Evolutionary conservation across 2,113 vertebrate genomes (phyloP), one percentile per base, ranked within the genome.

Genomic region (Chloebia gouldiae): DNA sequence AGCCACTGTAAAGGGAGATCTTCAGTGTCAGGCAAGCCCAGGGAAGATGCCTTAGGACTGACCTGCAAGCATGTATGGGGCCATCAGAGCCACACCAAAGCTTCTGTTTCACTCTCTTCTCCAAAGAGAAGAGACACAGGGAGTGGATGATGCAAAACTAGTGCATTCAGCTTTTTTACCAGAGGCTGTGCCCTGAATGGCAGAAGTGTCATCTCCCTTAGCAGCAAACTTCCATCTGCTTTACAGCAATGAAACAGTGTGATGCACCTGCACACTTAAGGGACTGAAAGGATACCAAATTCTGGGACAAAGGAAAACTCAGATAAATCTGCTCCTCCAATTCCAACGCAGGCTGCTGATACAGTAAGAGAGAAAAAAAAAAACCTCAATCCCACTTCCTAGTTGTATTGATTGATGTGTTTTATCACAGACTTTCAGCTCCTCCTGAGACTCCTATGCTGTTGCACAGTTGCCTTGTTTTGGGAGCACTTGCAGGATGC

Each of bases 11-110:
- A 65, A 63, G 0, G 1, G 45, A 80, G 39, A 31, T 10, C 20
- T 57, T 33, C 35, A 65, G 37, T 3, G 0, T 9, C 40, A 40
- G 39, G 20, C 8, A 5, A 10, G 24, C 30, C 2, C 22, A 21
- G 35, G 56, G 16, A 13, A 76, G n/a, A 23, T 39, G 47, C 18
- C 30, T 50, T 37, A 25, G 13, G 30, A 42, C 40, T 15, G 13
- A 71, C 15, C 57, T 23, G 13, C 5, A 37, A 63, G 47, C 1
- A 0, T 12, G 30, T 30, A 24, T 0, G 2, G 15, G 31, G 53
- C 13, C n/a, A 27, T n/a, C 28, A 70, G 50, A 65, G 50, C 15
- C 12, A 47, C 20, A n/a, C 8, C 2, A 1, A 73, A 45, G 24
- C 18, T 47, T 72, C 56, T 61, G 11, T 51, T 81, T n/a, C 31